Evolutionary conservation across 2,797 vertebrate genomes (phyloP), one percentile per base, ranked within the genome.

Genomic region (Botia almorhae): DNA sequence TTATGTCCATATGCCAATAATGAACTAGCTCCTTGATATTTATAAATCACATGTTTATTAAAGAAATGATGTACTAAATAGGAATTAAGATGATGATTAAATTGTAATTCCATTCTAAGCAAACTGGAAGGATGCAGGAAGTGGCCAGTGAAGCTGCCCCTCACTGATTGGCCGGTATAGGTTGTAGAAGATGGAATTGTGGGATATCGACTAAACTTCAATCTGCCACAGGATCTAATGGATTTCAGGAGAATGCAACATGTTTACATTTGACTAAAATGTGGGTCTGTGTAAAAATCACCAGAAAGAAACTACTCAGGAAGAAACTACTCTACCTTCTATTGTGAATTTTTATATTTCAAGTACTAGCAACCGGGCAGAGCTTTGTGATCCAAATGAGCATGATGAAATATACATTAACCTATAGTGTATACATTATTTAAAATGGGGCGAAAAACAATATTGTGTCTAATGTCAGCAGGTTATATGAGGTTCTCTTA

Each of bases 381-480:
- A 74, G 3, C 11, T 10, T 46, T 74, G 6, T 61, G 56, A 17
- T 39, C 58, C 61, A 60, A 73, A 60, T 26, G 33, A 46, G 13
- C 36, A 6, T 60, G 36, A 16, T 19, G 23, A 39, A 60, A 13
- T n/a, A 13, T 14, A 7, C 12, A 33, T 50, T 33, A 53, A 64
- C n/a, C 73, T 64, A 17, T 12, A 11, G 23, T 29, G 16, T 74
- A 23, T 16, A 51, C 10, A n/a, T 7, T 50, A 16, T 74, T 61
- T 51, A 63, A 63, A 63, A 74, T 13, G 3, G 43, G 43, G 23
- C 14, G 17, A 65, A 7, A 65, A 75, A 7, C 75, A 81, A 84
- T 82, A 73, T 69, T 73, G 82, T 76, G 69, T 80, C 84, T 87
- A 87, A 82, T 81, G 36, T 78, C 69, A 74, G 69, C 46, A 70